Conservation (phyloP, 2,888 invertebrate species). For the Aporophyla lueneburgensis region DNA sequence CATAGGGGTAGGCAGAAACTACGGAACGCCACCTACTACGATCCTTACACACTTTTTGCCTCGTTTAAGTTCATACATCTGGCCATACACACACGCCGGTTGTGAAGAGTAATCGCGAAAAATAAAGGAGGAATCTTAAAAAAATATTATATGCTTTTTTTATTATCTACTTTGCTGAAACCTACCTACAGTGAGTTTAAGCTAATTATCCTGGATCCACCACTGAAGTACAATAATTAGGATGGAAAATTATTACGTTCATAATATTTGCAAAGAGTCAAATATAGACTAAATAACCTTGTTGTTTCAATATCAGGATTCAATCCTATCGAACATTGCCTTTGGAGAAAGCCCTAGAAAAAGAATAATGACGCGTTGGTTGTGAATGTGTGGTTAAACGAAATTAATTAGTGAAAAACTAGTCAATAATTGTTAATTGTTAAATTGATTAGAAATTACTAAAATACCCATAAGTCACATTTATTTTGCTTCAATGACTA, state of each 20-base stretch:
- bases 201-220: too few relatives aligned
- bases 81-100: too few relatives aligned
- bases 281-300: not conserved
- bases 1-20: too few relatives aligned
- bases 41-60: too few relatives aligned
- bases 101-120: too few relatives aligned
- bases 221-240: not conserved
- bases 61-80: too few relatives aligned
- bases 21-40: too few relatives aligned
- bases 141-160: too few relatives aligned
- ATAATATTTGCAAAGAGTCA: not conserved
- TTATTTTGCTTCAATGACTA: not conserved
- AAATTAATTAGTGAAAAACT: constrained; percentile 32
- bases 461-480: not conserved
- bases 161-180: too few relatives aligned
- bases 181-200: too few relatives aligned
- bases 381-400: constrained; percentile 21
- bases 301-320: not conserved
- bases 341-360: not conserved
- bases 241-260: not conserved
- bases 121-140: too few relatives aligned
- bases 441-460: constrained; percentile 7
- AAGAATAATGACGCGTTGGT: not conserved
- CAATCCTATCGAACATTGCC: not conserved
- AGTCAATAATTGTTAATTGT: not conserved